Evolutionary conservation across 2,113 vertebrate genomes (phyloP), one percentile per base, ranked within the genome.

Genomic region (Paradoxurus hermaphroditus): DNA sequence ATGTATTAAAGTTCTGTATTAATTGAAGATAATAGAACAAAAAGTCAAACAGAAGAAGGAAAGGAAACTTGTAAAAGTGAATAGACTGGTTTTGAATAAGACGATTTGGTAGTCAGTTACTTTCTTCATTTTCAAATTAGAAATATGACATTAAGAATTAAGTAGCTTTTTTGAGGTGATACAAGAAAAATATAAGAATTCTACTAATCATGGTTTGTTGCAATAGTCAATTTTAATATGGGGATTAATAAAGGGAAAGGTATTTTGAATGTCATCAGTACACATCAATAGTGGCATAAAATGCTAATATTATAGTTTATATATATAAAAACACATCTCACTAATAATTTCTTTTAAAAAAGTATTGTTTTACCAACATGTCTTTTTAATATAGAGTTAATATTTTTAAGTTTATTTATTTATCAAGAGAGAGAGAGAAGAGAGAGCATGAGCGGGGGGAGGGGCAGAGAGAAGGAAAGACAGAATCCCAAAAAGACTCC

Each of bases 41-140:
- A 96, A 46, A 70, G 62, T 46, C 51, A 79, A 92, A 82, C 3
- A 36, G 75, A 84, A 85, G 27, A 93, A 59, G 21, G 7, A 90
- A 89, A 88, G 34, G 31, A 88, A 91, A 73, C 27, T 93, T 90
- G 16, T 8, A 70, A 95, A 62, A 75, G 21, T 67, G 16, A 44
- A n/a, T n/a, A 81, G 34, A 65, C 3, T 68, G 34, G 39, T 88
- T 96, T 91, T 91, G 44, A 87, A 63, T 78, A 92, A 75, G 21
- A 70, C 83, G 10, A 67, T 88, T 91, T 93, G 18, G 7, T 56
- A 84, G 14, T 84, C 56, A 75, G 56, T 36, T 91, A 31, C 18
- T 90, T 90, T 92, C 23, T 78, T 93, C 77, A 73, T 73, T 94
- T 93, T 84, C 65, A 94, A 91, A 79, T 90, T 79, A 36, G 7